Base-by-base conservation (phyloP, 2,113 vertebrate genomes). In the Oceanodroma tethys region DNA sequence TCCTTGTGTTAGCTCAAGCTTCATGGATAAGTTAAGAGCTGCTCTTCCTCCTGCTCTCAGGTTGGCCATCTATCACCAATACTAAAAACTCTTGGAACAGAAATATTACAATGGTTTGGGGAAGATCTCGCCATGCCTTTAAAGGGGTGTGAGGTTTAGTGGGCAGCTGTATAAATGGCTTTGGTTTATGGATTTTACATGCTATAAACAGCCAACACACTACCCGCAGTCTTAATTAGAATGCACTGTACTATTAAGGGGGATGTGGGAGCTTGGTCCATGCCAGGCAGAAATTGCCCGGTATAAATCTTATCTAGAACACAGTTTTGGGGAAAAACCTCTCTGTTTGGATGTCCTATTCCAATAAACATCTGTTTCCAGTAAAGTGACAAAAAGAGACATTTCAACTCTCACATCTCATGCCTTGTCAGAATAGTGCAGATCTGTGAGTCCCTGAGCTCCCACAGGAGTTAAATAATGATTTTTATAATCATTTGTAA, bases 171-270 rank as follows among this genome's bases (percentile, higher is more conserved):
- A 45, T 87, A 94, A 94, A 90, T 63, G 73, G 68, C 91, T 94
- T 91, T 86, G 63, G 66, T 93, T 96, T 97, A 93, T 97, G 91
- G 94, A 94, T 94, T 96, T 93, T 60, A 66, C 71, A 79, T 0
- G 0, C 70, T 91, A 29, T 97, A 84, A 95, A 97, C 97, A 97
- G 42, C 60, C 86, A 95, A 40, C 88, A 91, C 21, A 32, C 85
- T 90, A 36, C 29, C 52, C 71, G 62, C 40, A 82, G 29, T 63
- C 72, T 93, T 97, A 94, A 96, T 96, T 91, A 70, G 65, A 94
- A 85, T 76, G 63, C 45, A 52, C 68, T 88, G 81, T 65, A 32
- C 74, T 88, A 5, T 88, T 88, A 79, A 93, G 17, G 38, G 73
- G 29, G 14, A 66, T 52, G 60, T 92, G 72, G 59, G 89, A 94